Evolutionary conservation across 2,113 vertebrate species (phyloP), one percentile per base, ranked within the genome.

Genomic region (Brachirus orientalis): DNA sequence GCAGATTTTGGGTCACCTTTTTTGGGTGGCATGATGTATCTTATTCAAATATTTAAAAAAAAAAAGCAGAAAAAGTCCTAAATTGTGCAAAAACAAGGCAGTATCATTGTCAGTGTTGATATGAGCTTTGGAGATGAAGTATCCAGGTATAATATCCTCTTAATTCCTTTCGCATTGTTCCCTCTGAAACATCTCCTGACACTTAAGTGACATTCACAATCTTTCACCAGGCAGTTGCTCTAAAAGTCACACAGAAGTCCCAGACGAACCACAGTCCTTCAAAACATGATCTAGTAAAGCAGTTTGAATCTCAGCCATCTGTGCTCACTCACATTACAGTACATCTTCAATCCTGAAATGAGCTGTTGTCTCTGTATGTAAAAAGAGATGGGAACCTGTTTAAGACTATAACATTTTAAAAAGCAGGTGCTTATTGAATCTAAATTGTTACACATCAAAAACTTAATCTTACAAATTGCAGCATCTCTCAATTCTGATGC

Each of bases 1-100:
- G 86, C 82, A 33, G 89, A 87, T 72, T 90, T 92, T 63, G 81
- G 0, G 51, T 90, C 91, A 47, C 88, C 90, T 63, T 93, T 97
- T 87, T 96, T 96, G 83, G 94, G 93, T 6, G 45, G 90, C 96
- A 97, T 97, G 63, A 82, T 46, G 69, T 80, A 3, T 14, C 67
- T 5, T 63, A 1, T n/a, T n/a, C n/a, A n/a, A n/a, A n/a, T n/a
- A 1, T 1, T 83, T 63, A 20, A 28, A 84, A 87, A 43, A 55
- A 63, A 33, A 58, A 70, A 35, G 19, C 59, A 48, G 22, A 36
- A 48, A 13, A 22, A 41, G 22, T 44, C 11, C 55, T 48, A 56
- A 37, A 69, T 20, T 58, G 45, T 63, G 69, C 50, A 20, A 20
- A 59, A 68, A 50, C 35, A 52, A 33, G 44, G 40, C 9, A n/a